Evolutionary conservation across 2,113 vertebrate species (phyloP).

Genomic region (Bostrychus sinensis): DNA sequence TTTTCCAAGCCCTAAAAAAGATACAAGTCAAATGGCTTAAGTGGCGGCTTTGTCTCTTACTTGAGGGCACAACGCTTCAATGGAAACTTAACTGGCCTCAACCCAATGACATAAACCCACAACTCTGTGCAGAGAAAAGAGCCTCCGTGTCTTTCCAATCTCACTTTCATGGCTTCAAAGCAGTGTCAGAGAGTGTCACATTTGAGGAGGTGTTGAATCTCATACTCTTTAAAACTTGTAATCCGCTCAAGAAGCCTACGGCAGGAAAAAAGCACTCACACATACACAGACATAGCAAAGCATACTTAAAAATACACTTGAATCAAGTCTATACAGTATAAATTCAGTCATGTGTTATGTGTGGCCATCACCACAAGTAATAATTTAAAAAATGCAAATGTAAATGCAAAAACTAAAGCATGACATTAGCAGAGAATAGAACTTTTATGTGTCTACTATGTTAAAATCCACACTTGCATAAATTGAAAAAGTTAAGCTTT

Average conservation of each 20-base stretch:
- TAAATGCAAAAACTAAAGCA: slow-evolving; percentile 18
- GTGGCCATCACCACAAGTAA: not conserved
- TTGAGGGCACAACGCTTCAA: slow-evolving; percentile 66
- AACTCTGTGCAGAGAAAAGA: slow-evolving; percentile 65
- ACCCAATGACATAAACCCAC: slow-evolving; percentile 75
- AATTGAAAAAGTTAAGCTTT: slow-evolving; percentile 49
- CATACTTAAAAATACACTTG: slow-evolving; percentile 24
- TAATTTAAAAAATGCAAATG: not conserved
- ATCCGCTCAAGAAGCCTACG: slow-evolving; percentile 74
- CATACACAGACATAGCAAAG: slow-evolving; percentile 19
- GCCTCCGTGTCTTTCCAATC: slow-evolving; percentile 67
- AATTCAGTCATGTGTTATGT: slow-evolving; percentile 26
- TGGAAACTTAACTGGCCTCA: slow-evolving; percentile 73
- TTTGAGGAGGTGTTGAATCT: slow-evolving; percentile 77
- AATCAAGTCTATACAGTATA: slow-evolving; percentile 28
- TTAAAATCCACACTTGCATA: slow-evolving; percentile 35
- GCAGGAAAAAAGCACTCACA: slow-evolving; percentile 42
- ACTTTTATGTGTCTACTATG: not conserved
- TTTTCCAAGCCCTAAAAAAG: slow-evolving; percentile 53
- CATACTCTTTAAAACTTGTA: slow-evolving; percentile 83
- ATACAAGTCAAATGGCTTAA: slow-evolving; percentile 66
- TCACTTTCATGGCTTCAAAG: slow-evolving; percentile 73
- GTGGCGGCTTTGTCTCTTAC: slow-evolving; percentile 71
- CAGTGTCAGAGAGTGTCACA: slow-evolving; percentile 68
- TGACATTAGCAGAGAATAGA: not conserved